phyloP scores from a whole-genome alignment of 2,888 invertebrate genomes.

The Syrphus vitripennis region DNA sequence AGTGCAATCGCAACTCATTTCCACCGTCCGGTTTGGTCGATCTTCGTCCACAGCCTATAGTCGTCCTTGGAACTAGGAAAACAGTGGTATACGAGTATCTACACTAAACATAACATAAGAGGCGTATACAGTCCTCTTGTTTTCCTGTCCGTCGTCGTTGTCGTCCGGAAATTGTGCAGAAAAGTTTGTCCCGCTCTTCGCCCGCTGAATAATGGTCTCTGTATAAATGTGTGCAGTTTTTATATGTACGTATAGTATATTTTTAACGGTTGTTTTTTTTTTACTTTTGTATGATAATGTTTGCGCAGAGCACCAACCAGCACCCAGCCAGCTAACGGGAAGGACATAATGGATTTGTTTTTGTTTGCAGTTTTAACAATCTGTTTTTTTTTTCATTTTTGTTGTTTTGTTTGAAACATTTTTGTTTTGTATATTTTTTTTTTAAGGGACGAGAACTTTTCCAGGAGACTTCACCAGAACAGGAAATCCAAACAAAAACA shows the following conservation, averaged over 20 bases:
- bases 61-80: slow-evolving; percentile 1
- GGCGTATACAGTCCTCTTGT: slow-evolving; percentile 52
- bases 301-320: slow-evolving; percentile 3
- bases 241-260: neutral
- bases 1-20: slow-evolving; percentile 14
- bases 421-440: slow-evolving; percentile 21
- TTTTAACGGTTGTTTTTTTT: neutral
- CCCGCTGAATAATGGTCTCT: slow-evolving; percentile 43
- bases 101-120: slow-evolving; percentile 46
- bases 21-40: neutral
- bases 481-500: slow-evolving; percentile 69
- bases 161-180: slow-evolving; percentile 69
- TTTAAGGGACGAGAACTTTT: slow-evolving; percentile 33
- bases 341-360: slow-evolving; percentile 27
- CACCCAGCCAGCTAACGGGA: neutral
- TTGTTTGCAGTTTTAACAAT: slow-evolving; percentile 31
- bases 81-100: too few species aligned
- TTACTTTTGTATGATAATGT: slow-evolving; percentile 1
- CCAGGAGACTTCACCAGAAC: slow-evolving; percentile 35
- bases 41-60: neutral
- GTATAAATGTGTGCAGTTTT: slow-evolving; percentile 38
- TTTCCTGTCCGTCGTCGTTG: slow-evolving; percentile 45
- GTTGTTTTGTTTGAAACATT: neutral
- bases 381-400: neutral
- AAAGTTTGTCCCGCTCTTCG: slow-evolving; percentile 64